phyloP scores from a whole-genome alignment of 2,888 invertebrate species.

The Sminthurides aquaticus region DNA sequence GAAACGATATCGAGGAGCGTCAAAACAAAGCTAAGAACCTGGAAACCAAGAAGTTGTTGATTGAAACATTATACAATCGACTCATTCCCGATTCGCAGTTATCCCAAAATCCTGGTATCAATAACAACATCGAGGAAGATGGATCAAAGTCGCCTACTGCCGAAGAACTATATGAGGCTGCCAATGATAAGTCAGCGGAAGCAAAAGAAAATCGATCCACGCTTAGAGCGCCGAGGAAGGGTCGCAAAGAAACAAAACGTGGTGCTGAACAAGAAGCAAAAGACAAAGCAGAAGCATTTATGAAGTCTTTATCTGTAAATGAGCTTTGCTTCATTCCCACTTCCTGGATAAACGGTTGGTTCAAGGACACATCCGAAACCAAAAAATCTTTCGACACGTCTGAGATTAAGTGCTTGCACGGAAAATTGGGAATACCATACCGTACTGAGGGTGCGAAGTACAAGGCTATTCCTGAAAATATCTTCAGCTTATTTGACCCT shows the following conservation, averaged over 20 bases:
- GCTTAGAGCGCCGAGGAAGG: constrained; percentile 41
- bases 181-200: background rate
- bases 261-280: background rate
- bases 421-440: constrained; percentile 45
- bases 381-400: constrained; percentile 50
- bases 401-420: constrained; percentile 50
- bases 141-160: background rate
- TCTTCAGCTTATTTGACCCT: background rate
- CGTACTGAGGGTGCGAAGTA: background rate
- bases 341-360: constrained; percentile 53
- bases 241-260: constrained; percentile 4
- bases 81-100: background rate
- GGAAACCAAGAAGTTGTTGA: constrained; percentile 6
- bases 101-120: background rate
- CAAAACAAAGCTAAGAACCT: constrained; percentile 34
- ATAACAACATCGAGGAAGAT: background rate
- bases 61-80: constrained; percentile 15
- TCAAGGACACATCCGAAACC: constrained; percentile 45
- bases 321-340: constrained; percentile 50
- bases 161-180: constrained; percentile 4
- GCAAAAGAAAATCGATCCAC: constrained; percentile 2
- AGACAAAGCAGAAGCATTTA: background rate
- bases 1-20: constrained; percentile 44
- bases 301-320: background rate
- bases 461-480: constrained; percentile 9